These are phyloP conservation scores for Emydocephalus ijimae DNA, from an alignment of 2,113 vertebrate genomes.

Conservation along the genomic window DNA sequence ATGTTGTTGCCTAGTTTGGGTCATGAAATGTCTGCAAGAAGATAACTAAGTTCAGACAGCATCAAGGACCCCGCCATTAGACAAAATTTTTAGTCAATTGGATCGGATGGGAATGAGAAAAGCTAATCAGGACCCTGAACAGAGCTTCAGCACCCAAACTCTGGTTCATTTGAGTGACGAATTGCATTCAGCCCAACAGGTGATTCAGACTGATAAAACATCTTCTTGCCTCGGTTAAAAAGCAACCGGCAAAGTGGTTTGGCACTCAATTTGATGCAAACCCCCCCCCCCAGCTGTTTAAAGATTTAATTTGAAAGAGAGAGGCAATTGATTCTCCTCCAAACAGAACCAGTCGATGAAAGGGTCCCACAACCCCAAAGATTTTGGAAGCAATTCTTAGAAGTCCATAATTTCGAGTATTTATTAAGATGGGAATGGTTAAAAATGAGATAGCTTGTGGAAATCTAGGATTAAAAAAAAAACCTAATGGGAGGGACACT, in stretches of 20 bases:
- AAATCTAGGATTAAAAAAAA: neutral
- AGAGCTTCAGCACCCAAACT: neutral
- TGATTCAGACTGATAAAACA: neutral
- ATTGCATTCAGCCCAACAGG: neutral
- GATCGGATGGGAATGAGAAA: neutral
- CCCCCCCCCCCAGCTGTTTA: rapidly evolving
- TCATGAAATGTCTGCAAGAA: neutral
- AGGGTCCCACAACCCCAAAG: neutral
- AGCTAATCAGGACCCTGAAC: neutral
- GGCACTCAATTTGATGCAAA: neutral
- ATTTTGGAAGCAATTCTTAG: neutral
- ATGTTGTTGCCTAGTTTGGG: neutral
- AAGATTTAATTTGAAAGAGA: neutral
- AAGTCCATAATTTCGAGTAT: neutral
- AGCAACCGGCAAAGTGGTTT: neutral
- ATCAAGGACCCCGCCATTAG: neutral
- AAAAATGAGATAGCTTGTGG: neutral
- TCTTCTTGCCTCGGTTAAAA: neutral
- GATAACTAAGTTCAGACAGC: neutral
- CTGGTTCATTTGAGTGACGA: neutral
- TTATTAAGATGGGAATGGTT: neutral
- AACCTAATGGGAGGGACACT: neutral
- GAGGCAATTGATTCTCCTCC: neutral
- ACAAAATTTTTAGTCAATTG: neutral
- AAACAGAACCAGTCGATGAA: neutral